Evolutionary conservation across 2,888 invertebrate species (phyloP).

Genomic region (Nasonia oneida): DNA sequence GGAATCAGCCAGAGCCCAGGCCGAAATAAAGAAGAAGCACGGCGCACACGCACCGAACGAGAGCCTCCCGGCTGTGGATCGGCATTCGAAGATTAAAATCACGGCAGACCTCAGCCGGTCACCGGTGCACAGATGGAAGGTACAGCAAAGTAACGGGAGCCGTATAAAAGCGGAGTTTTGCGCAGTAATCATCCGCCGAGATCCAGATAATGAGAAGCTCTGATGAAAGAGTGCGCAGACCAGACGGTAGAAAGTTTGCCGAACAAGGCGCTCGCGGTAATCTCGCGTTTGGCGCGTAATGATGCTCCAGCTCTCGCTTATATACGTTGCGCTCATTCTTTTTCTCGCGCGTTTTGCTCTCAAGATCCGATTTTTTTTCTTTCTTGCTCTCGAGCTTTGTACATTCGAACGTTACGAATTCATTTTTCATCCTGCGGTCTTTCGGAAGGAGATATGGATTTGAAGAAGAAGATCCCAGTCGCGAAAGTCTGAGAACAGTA

Average conservation of each 20-base stretch:
- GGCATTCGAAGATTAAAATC: constrained; percentile 56
- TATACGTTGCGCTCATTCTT: neutral
- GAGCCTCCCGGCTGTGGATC: neutral
- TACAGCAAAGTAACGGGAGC: neutral
- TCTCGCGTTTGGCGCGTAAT: neutral
- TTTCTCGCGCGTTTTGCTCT: too few relatives aligned
- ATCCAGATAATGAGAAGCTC: constrained; percentile 26
- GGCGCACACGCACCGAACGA: constrained; percentile 1
- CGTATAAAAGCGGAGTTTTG: constrained; percentile 19
- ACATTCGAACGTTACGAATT: too few relatives aligned
- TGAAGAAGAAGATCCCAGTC: neutral
- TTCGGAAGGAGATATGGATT: too few relatives aligned
- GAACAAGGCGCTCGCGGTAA: neutral
- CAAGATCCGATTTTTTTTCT: too few relatives aligned
- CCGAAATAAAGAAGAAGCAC: constrained; percentile 9
- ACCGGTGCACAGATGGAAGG: neutral
- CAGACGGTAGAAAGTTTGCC: neutral
- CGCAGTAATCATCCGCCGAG: constrained; percentile 32
- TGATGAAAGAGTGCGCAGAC: neutral
- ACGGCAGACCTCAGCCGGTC: constrained; percentile 43
- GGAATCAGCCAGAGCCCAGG: neutral
- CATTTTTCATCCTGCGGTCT: too few relatives aligned
- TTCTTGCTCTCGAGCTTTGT: too few relatives aligned
- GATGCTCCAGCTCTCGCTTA: neutral
- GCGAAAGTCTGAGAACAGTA: neutral